Base-by-base conservation (phyloP, 2,888 invertebrate species). In the Hemistola chrysoprasaria region DNA sequence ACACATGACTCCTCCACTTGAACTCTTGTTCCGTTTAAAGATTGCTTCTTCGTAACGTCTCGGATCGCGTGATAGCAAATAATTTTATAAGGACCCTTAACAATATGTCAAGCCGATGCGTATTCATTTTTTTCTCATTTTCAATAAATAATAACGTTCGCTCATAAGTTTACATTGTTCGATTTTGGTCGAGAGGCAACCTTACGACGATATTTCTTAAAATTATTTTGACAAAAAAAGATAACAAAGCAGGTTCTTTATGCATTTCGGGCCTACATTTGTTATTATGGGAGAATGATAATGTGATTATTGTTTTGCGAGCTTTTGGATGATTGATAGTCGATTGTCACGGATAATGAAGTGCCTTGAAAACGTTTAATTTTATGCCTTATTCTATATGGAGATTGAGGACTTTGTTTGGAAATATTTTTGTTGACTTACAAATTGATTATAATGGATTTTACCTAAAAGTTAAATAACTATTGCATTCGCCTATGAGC, bases 221-320 rank as follows among this genome's bases (percentile, higher is more conserved):
- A 80, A 76, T 71, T 70, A 71, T 71, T 70, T 74, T 73, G 67
- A 70, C 57, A 68, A 72, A 78, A 77, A 75, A 74, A 59, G 49
- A 58, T 65, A 76, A 76, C 70, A 78, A 80, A 76, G 78, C 76
- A 67, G 71, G 66, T 84, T 85, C 85, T 86, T 85, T 86, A 85
- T 85, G 86, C 77, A 77, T 83, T 82, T 79, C 61, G 75, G 71
- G 65, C 57, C 73, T 77, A 75, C 83, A 78, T 87, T 85, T 81
- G 82, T 84, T 86, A 84, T 84, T 85, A 84, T 83, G 80, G 76
- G 77, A 82, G 78, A 84, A 86, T 85, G 80, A 87, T 88, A 85
- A 86, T 85, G 77, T 86, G 83, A 86, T 86, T 87, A 88, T 86
- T 88, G 86, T 88, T 87, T 88, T 86, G 87, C 84, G 78, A 80